Evolutionary conservation across 2,113 vertebrate genomes (phyloP), one percentile per base, ranked within the genome.

Genomic region (Lepidothrix coronata): DNA sequence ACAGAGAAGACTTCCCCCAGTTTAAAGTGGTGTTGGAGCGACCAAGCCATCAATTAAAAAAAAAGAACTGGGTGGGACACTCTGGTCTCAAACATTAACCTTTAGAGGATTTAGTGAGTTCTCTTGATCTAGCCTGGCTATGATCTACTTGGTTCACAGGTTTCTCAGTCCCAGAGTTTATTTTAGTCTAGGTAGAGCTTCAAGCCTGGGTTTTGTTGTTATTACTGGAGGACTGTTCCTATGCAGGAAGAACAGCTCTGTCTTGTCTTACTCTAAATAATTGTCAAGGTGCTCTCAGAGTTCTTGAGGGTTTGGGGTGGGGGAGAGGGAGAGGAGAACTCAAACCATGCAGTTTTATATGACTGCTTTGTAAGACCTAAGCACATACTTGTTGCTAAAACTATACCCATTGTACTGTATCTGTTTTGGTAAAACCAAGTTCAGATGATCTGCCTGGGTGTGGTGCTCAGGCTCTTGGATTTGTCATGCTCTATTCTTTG

Each of bases 401-500:
- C 41, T 61, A 1, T 63, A 19, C 21, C 73, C 17, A 1, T 18
- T 30, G 21, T 59, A 63, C 11, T 18, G 1, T 52, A 9, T 3
- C 4, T 59, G 23, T 70, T 91, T 48, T 79, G 48, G 21, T 75
- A 52, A 82, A 85, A 65, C 37, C 28, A 23, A 25, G 28, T 78
- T 62, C 49, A 62, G 27, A 28, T 89, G 0, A 61, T 59, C 31
- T 87, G 0, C 37, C 58, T 74, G 90, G 91, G 91, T 81, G 90
- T 93, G 88, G 85, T 73, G 35, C 55, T 57, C 61, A 68, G 59
- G 37, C 58, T 88, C 23, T 88, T 44, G 37, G n/a, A n/a, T 89
- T 90, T 90, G 89, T 93, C 63, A 55, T 33, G 12, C 78, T 68
- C 31, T 11, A 43, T 62, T 95, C 85, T 76, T 94, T 94, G 81